Percentiles rank a stretch among this genome's conserved stretches.
Evolutionary conservation across 2,888 invertebrate species (phyloP).

Genomic region (Drosophila demipolita): DNA sequence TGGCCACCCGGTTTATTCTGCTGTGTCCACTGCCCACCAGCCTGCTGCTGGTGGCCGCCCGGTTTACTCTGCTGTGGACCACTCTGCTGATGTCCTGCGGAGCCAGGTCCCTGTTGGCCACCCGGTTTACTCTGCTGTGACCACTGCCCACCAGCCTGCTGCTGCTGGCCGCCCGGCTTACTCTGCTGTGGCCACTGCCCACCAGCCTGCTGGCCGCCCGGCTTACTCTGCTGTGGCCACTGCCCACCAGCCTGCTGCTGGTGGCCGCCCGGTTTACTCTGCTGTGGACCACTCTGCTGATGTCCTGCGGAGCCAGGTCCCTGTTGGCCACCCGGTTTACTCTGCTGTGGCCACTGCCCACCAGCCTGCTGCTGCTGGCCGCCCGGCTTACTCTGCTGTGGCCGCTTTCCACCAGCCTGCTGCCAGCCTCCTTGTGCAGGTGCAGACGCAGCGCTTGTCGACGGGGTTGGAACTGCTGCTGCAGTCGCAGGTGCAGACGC

Average conservation of each 20-base stretch:
- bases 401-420: too few species aligned
- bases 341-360: neutral
- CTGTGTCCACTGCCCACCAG: neutral
- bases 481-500: neutral
- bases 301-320: neutral
- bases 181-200: neutral
- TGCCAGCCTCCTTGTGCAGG: neutral
- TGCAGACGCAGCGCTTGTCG: neutral
- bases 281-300: constrained; percentile 6
- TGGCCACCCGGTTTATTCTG: constrained; percentile 1
- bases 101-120: neutral
- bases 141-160: neutral
- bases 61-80: constrained; percentile 6
- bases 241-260: constrained; percentile 1
- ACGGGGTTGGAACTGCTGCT: neutral
- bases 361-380: neutral
- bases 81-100: constrained; percentile 8
- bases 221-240: constrained; percentile 10
- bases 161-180: neutral
- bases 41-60: neutral
- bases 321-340: neutral
- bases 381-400: too few species aligned
- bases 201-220: neutral
- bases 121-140: neutral
- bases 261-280: neutral